Evolutionary conservation across 2,888 invertebrate genomes (phyloP), one percentile per base, ranked within the genome.

Genomic region (Melitaea athalia): DNA sequence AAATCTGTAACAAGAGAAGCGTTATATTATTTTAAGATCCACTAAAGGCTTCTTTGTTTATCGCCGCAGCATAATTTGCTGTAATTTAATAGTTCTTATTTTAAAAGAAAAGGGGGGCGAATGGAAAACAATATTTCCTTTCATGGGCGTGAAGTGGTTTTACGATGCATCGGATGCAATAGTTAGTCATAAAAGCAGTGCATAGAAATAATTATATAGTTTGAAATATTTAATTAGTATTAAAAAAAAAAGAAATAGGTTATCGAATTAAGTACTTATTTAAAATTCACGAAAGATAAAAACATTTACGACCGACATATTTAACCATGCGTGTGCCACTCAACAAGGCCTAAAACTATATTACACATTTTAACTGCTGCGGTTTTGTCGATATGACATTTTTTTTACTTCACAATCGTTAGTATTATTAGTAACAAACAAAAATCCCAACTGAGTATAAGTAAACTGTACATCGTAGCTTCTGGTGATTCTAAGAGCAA

Each of bases 1-100:
- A 92, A 84, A 90, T 92, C 92, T 92, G 92, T 72, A 91, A 91
- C 87, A 87, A 89, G 59, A 64, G 59, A 43, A 45, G 38, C 50
- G 15, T 31, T 47, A 6, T 50, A 6, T 50, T 52, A 33, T 38
- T 61, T 11, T 47, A 53, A 38, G n/a, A 33, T 60, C 45, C n/a
- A 5, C 31, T 47, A 33, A 7, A 47, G 38, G 42, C 31, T 60
- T 42, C 15, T 42, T 42, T 57, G 33, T 55, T 57, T 31, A 38
- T 66, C 33, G 15, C 33, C 33, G 14, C 42, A 47, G 55, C 42
- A 47, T 45, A 4, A 60, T 60, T 45, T 38, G 49, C 31, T 24
- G 68, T 59, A 67, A 63, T 62, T 67, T 66, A 66, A 66, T 68
- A 66, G 53, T 50, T 33, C 15, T 33, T 59, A 52, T 50, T 59